Percentiles rank a stretch among this genome's conserved stretches.
phyloP scores from a whole-genome alignment of 2,113 vertebrate species.

The Gallinago undulata region DNA sequence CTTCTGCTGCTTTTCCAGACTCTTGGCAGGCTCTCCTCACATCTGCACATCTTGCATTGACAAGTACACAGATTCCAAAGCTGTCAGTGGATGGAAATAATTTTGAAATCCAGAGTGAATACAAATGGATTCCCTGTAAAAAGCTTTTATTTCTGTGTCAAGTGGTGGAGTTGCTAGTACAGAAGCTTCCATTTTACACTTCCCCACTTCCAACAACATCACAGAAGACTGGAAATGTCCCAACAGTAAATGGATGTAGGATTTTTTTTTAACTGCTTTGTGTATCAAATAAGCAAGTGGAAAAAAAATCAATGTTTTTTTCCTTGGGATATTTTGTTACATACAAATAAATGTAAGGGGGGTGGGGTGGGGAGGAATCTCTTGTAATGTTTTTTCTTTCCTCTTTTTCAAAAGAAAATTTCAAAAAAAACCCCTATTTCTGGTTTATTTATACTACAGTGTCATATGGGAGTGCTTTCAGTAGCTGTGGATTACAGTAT shows the following conservation, averaged over 20 bases:
- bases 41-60: slow-evolving; percentile 44
- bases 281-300: neutral
- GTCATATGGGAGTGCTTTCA: neutral
- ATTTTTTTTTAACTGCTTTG: neutral
- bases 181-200: slow-evolving; percentile 51
- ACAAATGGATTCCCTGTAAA: slow-evolving; percentile 58
- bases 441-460: neutral
- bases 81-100: slow-evolving; percentile 60
- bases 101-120: slow-evolving; percentile 55
- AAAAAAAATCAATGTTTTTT: neutral
- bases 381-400: neutral
- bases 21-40: slow-evolving; percentile 50
- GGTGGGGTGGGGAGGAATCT: fast-evolving
- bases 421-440: neutral
- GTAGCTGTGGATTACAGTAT: neutral
- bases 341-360: neutral
- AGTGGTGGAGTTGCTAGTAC: slow-evolving; percentile 16
- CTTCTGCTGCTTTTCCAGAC: slow-evolving; percentile 32
- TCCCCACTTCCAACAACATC: neutral
- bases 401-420: neutral
- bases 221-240: slow-evolving; percentile 20
- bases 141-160: slow-evolving; percentile 36
- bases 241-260: neutral
- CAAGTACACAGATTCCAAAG: slow-evolving; percentile 51
- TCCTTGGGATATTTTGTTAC: neutral